Percentiles rank a stretch among this genome's conserved stretches.
Conservation (phyloP, 2,113 vertebrate species). For the Narcine bancroftii region DNA sequence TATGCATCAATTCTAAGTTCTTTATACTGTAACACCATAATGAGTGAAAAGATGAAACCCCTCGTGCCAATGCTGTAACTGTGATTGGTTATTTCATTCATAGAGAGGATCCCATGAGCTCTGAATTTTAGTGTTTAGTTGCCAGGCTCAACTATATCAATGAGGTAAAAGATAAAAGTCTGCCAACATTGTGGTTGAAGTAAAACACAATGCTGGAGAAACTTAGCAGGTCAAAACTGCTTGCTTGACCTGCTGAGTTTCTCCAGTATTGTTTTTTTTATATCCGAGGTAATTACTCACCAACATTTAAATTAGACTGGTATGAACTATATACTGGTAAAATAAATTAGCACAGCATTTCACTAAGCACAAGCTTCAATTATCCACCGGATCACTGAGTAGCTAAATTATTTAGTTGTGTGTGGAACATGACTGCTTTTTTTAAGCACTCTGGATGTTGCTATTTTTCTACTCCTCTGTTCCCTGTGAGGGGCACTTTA, state of each 20-base stretch:
- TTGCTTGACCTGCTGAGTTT: no score
- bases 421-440: background rate
- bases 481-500: background rate
- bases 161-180: no score
- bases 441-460: background rate
- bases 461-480: background rate
- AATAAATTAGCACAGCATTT: background rate
- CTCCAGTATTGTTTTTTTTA: no score
- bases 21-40: background rate
- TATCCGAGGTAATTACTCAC: background rate
- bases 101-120: background rate
- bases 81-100: background rate
- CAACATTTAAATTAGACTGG: background rate
- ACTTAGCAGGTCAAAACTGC: no score
- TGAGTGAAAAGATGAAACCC: background rate
- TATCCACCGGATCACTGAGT: background rate
- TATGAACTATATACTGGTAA: background rate
- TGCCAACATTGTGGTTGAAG: no score
- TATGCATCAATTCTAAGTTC: background rate
- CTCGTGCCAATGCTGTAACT: background rate
- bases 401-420: background rate
- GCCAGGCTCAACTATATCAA: background rate
- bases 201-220: no score
- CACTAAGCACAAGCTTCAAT: background rate
- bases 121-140: background rate